Evolutionary conservation across 2,888 invertebrate species (phyloP).

Genomic region (Stratiomys singularior): DNA sequence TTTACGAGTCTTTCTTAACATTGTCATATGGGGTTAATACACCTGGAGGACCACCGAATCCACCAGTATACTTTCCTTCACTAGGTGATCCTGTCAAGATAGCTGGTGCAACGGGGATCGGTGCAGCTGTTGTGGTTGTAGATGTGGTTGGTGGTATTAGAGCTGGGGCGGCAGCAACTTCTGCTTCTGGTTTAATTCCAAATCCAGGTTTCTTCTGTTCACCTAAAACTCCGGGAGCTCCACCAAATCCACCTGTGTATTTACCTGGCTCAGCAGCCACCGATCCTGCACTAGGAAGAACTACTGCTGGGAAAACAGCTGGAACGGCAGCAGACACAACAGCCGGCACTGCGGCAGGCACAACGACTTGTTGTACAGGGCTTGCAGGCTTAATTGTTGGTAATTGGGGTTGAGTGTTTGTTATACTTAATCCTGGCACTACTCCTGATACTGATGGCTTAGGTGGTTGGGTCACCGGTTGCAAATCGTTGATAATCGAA

Average conservation of each 20-base stretch:
- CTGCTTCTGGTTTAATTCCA: constrained; percentile 54
- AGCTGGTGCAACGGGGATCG: constrained; percentile 3
- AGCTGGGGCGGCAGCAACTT: constrained; percentile 33
- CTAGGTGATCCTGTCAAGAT: not conserved
- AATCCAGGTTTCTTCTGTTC: constrained; percentile 54
- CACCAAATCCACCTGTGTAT: constrained; percentile 62
- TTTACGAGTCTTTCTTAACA: constrained; percentile 10
- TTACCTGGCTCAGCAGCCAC: constrained; percentile 53
- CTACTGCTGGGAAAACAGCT: not conserved
- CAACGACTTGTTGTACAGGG: not conserved
- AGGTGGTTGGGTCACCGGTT: not conserved
- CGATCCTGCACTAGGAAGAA: not conserved
- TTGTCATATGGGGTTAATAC: constrained; percentile 61
- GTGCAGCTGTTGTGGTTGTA: not conserved
- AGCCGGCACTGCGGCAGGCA: not conserved
- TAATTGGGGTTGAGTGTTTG: not conserved
- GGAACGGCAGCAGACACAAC: not conserved
- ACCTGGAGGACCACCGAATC: constrained; percentile 64
- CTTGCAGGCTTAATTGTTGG: not conserved
- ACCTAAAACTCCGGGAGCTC: constrained; percentile 57
- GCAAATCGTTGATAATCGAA: constrained; percentile 19
- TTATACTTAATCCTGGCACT: not conserved
- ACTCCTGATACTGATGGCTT: not conserved
- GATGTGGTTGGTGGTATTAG: not conserved
- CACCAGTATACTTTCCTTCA: constrained; percentile 56